Base-by-base conservation (phyloP, 1,140 invertebrate species). In the Ceratosolen fusciceps region DNA sequence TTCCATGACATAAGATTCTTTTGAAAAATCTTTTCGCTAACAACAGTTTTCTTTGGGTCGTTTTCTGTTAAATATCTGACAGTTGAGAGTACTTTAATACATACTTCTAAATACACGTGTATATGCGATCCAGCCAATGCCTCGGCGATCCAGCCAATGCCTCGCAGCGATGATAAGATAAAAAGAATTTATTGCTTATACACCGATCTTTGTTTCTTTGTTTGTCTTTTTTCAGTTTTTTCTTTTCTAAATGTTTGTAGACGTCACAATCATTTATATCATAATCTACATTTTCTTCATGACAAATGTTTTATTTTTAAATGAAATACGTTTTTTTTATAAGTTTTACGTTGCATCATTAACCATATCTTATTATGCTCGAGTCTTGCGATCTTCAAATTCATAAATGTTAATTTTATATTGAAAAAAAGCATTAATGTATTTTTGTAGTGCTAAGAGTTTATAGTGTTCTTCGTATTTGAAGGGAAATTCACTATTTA, bases 81-180 rank as follows among this genome's bases (percentile, higher is more conserved):
- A 21, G 16, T 65, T 24, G 12, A 21, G 4, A 65, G 60, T 31
- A 65, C 19, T 65, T 65, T 65, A 10, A n/a, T 14, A 37, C 34
- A 65, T 49, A 43, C 2, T 49, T 26, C 12, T 70, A 43, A 12
- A 12, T 39, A 16, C 19, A 47, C 43, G 39, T 34, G 39, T 70
- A 14, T 43, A 24, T 47, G 26, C 43, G n/a, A 68, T 68, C 8
- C 68, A 71, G 0, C 24, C 24, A 37, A 56, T n/a, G 24, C 29
- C 26, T 47, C 19, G 16, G 24, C 29, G n/a, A 67, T 67, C 14
- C 39, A 70, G 1, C 43, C 43, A 37, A 34, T 72, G 49, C 2
- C 31, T 29, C 24, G 71, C 10, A 16, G n/a, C 19, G 31, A 58
- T 52, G 71, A 73, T 73, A 73, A 58, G 71, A 73, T 73, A 73